Percentiles rank a stretch among this genome's conserved stretches.
phyloP scores from a whole-genome alignment of 2,888 invertebrate species.

The Pterostichus niger region DNA sequence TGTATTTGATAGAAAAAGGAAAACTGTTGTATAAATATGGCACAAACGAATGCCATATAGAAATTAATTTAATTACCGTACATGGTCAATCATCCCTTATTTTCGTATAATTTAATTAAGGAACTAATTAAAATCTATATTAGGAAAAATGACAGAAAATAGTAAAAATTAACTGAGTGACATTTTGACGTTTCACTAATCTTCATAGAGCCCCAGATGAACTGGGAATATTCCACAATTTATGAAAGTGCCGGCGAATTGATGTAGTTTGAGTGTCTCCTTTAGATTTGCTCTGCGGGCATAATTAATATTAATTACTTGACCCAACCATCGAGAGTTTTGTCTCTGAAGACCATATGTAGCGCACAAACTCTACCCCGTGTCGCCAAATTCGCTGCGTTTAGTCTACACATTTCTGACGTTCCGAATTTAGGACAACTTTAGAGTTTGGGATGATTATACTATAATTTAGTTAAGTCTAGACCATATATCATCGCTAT shows the following conservation, averaged over 20 bases:
- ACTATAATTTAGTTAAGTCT: slow-evolving; percentile 12
- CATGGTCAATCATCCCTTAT: no score
- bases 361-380: neutral
- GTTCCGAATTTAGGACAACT: neutral
- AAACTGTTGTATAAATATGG: no score
- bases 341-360: slow-evolving; percentile 38
- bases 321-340: slow-evolving; percentile 8
- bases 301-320: slow-evolving; percentile 40
- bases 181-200: slow-evolving; percentile 26
- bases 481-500: slow-evolving; percentile 14
- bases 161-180: slow-evolving; percentile 5
- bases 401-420: no score
- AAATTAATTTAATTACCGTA: no score
- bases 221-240: slow-evolving; percentile 14
- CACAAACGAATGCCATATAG: no score
- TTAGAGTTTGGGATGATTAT: neutral
- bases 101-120: no score
- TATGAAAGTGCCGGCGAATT: slow-evolving; percentile 20
- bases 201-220: slow-evolving; percentile 11
- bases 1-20: no score
- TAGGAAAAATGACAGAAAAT: slow-evolving; percentile 42
- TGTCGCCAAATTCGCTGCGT: neutral
- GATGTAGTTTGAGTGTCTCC: slow-evolving; percentile 15
- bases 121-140: slow-evolving; percentile 9
- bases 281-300: slow-evolving; percentile 15